Conservation (phyloP, 2,113 vertebrate genomes). For the Epinephelus fuscoguttatus region DNA sequence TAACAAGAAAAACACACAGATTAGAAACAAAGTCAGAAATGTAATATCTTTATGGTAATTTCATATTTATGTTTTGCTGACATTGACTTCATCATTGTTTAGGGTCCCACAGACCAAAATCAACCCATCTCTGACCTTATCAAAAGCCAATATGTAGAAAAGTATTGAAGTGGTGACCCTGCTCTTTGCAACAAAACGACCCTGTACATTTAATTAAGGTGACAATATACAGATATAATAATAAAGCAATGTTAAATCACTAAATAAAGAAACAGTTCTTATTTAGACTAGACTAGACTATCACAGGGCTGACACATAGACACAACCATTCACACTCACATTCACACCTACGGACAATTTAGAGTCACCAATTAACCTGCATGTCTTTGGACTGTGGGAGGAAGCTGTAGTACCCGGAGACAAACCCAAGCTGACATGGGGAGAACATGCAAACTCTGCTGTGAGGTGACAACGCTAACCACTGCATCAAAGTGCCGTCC, state of each 20-base stretch:
- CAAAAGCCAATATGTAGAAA: not conserved
- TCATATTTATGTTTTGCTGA: conserved; percentile 12
- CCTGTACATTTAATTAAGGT: not conserved
- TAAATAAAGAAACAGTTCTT: not conserved
- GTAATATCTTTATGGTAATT: not conserved
- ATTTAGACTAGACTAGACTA: not conserved
- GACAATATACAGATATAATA: not conserved
- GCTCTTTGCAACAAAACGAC: not conserved
- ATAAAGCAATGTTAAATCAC: not conserved
- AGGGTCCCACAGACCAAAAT: not conserved
- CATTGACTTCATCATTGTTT: conserved; percentile 1
- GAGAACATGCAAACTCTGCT: no score
- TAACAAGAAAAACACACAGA: conserved; percentile 70
- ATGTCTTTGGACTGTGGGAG: no score
- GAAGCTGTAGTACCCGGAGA: no score
- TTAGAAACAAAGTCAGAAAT: conserved; percentile 46
- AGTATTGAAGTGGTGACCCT: not conserved
- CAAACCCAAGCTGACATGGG: no score
- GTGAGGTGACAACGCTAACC: no score
- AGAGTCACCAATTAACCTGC: no score
- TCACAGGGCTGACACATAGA: no score
- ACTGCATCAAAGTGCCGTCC: no score
- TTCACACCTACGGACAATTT: no score
- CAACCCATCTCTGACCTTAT: not conserved
- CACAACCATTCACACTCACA: no score